Evolutionary conservation across 2,888 invertebrate genomes (phyloP).

Genomic region (Melanophora roralis): DNA sequence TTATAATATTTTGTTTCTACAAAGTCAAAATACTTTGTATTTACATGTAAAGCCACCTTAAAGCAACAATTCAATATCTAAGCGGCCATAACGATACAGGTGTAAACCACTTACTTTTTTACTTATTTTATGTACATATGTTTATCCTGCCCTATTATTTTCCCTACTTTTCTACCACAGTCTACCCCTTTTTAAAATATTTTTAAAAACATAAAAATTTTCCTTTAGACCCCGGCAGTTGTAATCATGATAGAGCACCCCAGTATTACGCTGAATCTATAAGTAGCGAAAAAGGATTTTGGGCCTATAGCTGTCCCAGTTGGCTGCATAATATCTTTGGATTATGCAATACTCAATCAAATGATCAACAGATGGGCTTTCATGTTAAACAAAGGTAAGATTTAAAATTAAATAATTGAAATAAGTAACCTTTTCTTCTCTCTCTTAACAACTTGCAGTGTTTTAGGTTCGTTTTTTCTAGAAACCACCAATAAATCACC

Average conservation of each 20-base stretch:
- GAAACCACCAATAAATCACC: conserved; percentile 64
- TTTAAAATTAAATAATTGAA: neutral
- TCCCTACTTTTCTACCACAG: no score
- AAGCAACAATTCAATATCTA: no score
- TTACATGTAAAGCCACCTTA: no score
- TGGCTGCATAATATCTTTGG: conserved; percentile 79
- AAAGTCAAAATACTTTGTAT: no score
- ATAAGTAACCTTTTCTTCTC: neutral
- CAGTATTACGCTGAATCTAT: conserved; percentile 80
- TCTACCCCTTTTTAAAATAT: no score
- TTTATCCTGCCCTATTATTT: no score
- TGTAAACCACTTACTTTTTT: no score
- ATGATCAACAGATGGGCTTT: conserved; percentile 79
- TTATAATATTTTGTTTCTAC: no score
- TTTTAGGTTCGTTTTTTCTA: conserved; percentile 78
- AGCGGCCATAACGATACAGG: no score
- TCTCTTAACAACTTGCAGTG: conserved; percentile 69
- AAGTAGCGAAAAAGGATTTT: conserved; percentile 78
- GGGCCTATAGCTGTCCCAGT: conserved; percentile 78
- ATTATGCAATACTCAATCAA: conserved; percentile 74
- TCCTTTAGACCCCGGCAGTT: conserved; percentile 78
- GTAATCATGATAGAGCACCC: conserved; percentile 81
- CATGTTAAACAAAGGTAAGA: conserved; percentile 77
- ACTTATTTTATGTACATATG: no score
- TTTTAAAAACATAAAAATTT: no score